phyloP scores from a whole-genome alignment of 2,888 invertebrate species.

The Lasioglossum marginatum region DNA sequence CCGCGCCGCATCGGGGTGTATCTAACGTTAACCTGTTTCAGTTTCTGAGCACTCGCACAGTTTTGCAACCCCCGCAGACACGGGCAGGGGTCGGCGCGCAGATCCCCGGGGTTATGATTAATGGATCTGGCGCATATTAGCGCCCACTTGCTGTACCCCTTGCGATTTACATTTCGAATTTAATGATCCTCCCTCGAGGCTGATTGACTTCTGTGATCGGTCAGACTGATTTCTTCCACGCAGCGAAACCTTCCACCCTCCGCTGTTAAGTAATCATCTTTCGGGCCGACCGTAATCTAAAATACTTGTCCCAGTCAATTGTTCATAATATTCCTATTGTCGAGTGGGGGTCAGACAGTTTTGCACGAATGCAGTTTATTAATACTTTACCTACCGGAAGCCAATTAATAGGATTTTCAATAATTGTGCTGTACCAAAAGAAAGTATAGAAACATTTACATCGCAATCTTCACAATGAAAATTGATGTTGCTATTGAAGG shows the following conservation, averaged over 20 bases:
- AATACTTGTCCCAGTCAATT: background rate
- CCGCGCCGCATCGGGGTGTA: conserved; percentile 68
- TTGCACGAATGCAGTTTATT: background rate
- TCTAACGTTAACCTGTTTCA: conserved; percentile 78
- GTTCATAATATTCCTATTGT: background rate
- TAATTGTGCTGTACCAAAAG: no score
- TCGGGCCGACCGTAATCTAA: background rate
- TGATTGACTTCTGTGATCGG: conserved; percentile 77
- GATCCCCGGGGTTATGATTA: conserved; percentile 82
- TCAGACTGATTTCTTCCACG: conserved; percentile 60
- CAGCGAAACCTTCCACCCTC: conserved; percentile 4
- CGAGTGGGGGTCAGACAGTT: background rate
- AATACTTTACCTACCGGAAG: no score
- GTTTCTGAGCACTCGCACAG: conserved; percentile 64
- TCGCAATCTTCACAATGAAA: no score
- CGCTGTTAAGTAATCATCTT: conserved; percentile 23
- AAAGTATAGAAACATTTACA: no score
- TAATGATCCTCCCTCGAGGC: conserved; percentile 82
- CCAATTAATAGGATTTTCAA: no score
- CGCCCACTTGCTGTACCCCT: conserved; percentile 78
- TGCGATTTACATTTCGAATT: conserved; percentile 83
- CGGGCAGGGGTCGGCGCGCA: conserved; percentile 11
- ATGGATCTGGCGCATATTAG: conserved; percentile 83
- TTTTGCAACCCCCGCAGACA: conserved; percentile 47
- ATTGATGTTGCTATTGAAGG: no score